Base-by-base conservation (phyloP, 2,113 vertebrate genomes). In the Cinclus mexicanus region DNA sequence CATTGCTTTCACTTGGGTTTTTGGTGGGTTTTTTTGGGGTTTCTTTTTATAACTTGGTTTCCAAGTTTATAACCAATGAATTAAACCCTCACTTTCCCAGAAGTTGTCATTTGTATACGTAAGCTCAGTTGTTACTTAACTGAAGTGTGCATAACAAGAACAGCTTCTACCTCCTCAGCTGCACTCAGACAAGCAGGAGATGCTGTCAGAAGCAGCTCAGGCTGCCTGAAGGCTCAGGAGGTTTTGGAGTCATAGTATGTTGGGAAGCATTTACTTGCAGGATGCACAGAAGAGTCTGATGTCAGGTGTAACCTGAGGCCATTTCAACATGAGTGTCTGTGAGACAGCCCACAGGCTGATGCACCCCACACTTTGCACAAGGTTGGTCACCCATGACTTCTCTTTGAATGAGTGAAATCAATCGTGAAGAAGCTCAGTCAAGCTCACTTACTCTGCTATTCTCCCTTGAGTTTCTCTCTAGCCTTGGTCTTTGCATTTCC, bases 41-140 rank as follows among this genome's bases (percentile, higher is more conserved):
- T 44, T 39, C 53, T 61, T 59, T 76, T 44, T 28, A 8, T 67
- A 42, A 52, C 52, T 92, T 77, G 31, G 3, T 81, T 81, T 94
- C 59, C 69, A 64, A 22, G 8, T 59, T 69, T 42, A 46, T 41
- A 60, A 68, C 12, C 35, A 74, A 55, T 8, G 60, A 72, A 60
- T 46, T 39, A 44, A 72, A 33, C 8, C 5, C 3, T 41, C 35
- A 31, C 6, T 81, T 90, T 64, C 14, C 8, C 28, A 59, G 47
- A 72, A 77, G 9, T 12, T 50, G 5, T n/a, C 16, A 33, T 64
- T 72, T 68, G 63, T 9, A 24, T 37, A 11, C 0, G 0, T 41
- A 18, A 53, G 26, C 7, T 68, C 19, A 6, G 21, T 18, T 37
- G 25, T 11, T 59, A 37, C 46, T 75, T 57, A 84, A 64, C 33